Evolutionary conservation across 2,888 invertebrate species (phyloP).

Genomic region (Reticulitermes lucifugus): DNA sequence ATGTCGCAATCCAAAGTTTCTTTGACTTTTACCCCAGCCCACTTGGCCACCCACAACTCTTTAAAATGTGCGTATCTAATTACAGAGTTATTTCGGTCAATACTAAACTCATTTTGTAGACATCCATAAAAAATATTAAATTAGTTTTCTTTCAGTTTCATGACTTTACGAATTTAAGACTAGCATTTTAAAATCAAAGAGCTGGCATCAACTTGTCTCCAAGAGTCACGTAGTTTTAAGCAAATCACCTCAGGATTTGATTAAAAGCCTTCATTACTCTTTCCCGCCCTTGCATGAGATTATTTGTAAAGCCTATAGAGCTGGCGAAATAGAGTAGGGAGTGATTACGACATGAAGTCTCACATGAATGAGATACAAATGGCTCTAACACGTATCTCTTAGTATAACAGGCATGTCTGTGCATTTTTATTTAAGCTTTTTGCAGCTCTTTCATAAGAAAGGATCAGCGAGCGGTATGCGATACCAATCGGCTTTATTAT

Average conservation of each 20-base stretch:
- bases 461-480: slow-evolving; percentile 16
- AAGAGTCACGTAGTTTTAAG: not conserved
- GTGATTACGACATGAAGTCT: not conserved
- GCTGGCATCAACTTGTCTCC: no score
- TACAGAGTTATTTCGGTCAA: no score
- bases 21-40: no score
- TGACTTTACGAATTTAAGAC: no score
- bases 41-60: no score
- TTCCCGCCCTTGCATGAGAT: not conserved
- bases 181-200: no score
- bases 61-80: no score
- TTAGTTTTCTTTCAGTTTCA: no score
- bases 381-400: slow-evolving; percentile 20
- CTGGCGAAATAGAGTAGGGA: not conserved
- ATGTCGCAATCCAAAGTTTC: no score
- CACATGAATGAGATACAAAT: slow-evolving; percentile 22
- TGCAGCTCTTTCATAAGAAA: not conserved
- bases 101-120: no score
- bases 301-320: not conserved
- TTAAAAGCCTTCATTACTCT: not conserved
- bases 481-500: slow-evolving; percentile 31
- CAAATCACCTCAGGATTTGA: not conserved
- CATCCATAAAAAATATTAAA: no score
- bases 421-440: not conserved
- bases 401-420: slow-evolving; percentile 3